Base-by-base conservation (phyloP, 2,797 vertebrate genomes). In the Megaceryle alcyon region DNA sequence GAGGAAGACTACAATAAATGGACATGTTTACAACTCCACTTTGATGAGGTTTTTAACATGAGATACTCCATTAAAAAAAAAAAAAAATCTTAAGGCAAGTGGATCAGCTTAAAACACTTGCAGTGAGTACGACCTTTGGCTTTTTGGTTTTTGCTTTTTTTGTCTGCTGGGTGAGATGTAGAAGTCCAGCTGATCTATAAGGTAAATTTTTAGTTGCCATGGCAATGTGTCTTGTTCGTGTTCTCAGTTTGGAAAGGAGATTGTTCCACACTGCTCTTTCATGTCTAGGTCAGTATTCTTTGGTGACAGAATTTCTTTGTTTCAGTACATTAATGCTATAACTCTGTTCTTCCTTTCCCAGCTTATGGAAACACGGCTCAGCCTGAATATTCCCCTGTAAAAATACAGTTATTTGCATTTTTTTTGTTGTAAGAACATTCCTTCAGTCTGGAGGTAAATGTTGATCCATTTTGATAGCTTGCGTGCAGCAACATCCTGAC, bases 381-480 rank as follows among this genome's bases (percentile, higher is more conserved):
- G 77, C 71, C 79, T 56, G 76, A 72, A 88, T 44, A 37, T 96
- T 96, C 91, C 29, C 57, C 77, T 82, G 86, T 92, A 89, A 78
- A 91, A 95, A 83, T 31, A 91, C 43, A 86, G 60, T 77, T 87
- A 73, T 92, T 96, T 93, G 39, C 82, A 86, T 85, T 97, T 94
- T 84, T 84, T 54, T 39, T 49, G n/a, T 82, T 94, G 65, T 83
- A 91, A 92, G 86, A 94, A 83, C 91, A 96, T 95, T 95, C 92
- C 75, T 94, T 92, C 82, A 82, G 78, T 94, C 94, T 94, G 83
- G 97, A 96, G 96, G 97, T 97, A 97, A 93, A 66, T 51, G 92
- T 85, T 94, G 96, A 88, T 97, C 69, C 25, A 15, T 85, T 95
- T 86, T 92, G 75, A 90, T 69, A 91, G 89, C 90, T 96, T 96